A percentile compares a stretch with the other conserved stretches of the same genome.
These are phyloP conservation scores for Halcyon smyrnensis DNA, from an alignment of 2,797 vertebrate species.

Conservation along the genomic window DNA sequence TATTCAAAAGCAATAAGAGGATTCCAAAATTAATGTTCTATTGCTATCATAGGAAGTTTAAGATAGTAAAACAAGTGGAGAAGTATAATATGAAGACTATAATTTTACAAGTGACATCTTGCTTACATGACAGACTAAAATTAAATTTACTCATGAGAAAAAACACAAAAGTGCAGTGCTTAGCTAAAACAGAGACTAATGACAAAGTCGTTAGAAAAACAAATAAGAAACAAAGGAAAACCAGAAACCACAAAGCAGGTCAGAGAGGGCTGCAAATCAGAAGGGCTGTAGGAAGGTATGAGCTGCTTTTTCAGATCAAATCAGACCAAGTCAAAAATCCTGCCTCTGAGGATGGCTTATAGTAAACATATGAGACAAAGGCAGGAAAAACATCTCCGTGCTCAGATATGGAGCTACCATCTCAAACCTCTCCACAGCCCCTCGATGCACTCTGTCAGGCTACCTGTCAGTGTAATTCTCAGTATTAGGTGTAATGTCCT, in stretches of 20 bases:
- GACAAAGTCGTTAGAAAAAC: background rate
- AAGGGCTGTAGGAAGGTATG: background rate
- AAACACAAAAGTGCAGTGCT: background rate
- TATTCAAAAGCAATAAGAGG: background rate
- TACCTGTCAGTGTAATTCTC: background rate
- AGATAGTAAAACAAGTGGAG: background rate
- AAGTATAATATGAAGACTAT: background rate
- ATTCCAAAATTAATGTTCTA: background rate
- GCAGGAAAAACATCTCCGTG: background rate
- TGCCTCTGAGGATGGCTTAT: background rate
- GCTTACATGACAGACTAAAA: background rate
- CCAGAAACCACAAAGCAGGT: background rate
- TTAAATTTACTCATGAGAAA: background rate
- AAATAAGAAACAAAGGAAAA: background rate
- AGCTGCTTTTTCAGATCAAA: slow-evolving; percentile 17
- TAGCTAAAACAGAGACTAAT: background rate
- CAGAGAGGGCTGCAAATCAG: background rate
- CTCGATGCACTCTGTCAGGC: background rate
- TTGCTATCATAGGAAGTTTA: background rate
- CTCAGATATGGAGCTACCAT: background rate
- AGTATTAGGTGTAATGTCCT: background rate
- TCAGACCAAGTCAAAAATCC: background rate
- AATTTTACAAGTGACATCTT: background rate
- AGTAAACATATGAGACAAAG: background rate
- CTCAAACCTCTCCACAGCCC: background rate